Percentiles rank a stretch among this genome's conserved stretches.
Conservation (phyloP, 2,888 invertebrate genomes). For the Aleiodes alternator region DNA sequence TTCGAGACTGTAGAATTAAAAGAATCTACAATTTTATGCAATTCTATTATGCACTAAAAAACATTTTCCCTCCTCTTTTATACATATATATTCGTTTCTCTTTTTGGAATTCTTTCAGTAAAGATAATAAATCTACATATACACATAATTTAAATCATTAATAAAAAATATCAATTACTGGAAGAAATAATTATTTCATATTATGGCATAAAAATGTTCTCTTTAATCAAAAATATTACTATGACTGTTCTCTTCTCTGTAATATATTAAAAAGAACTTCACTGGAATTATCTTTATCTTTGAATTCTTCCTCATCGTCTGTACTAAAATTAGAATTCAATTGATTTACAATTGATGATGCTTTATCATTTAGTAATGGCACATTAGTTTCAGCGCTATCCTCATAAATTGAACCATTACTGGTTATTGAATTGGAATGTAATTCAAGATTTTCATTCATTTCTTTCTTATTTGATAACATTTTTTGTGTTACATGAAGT, state of each 20-base stretch:
- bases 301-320: conserved; percentile 68
- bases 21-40: too few relatives aligned
- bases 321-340: conserved; percentile 71
- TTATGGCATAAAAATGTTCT: conserved; percentile 41
- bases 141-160: too few relatives aligned
- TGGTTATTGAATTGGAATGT: conserved; percentile 65
- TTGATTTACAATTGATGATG: conserved; percentile 72
- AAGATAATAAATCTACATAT: too few relatives aligned
- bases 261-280: conserved; percentile 77
- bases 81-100: too few relatives aligned
- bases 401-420: conserved; percentile 62
- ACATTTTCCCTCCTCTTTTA: too few relatives aligned
- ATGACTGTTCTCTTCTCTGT: conserved; percentile 69
- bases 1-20: too few relatives aligned
- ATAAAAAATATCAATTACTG: too few relatives aligned
- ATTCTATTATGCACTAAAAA: too few relatives aligned
- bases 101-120: too few relatives aligned
- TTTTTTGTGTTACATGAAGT: conserved; percentile 88
- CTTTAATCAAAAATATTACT: conserved; percentile 40
- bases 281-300: conserved; percentile 75
- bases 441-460: conserved; percentile 66
- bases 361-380: conserved; percentile 70
- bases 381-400: conserved; percentile 67
- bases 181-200: conserved; percentile 43
- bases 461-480: conserved; percentile 66